A percentile compares a stretch with the other conserved stretches of the same genome.
These are phyloP conservation scores for Tipula unca DNA, from an alignment of 2,888 invertebrate genomes.

Conservation along the genomic window DNA sequence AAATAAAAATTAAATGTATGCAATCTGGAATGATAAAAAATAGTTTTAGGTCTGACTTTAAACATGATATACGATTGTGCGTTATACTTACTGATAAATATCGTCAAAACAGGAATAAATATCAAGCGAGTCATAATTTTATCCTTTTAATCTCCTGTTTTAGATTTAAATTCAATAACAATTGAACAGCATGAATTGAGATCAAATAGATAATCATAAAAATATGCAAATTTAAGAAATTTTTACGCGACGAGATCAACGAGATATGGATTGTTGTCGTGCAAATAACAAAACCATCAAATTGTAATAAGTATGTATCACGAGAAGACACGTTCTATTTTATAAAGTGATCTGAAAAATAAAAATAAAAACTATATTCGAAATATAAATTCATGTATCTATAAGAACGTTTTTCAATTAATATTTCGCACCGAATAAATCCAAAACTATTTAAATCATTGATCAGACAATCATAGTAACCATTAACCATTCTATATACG, in stretches of 20 bases:
- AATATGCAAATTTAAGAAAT: background rate
- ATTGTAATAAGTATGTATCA: background rate
- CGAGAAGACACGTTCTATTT: background rate
- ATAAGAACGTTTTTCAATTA: background rate
- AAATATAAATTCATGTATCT: too few relatives aligned
- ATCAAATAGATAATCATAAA: conserved; percentile 18
- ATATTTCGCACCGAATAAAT: too few relatives aligned
- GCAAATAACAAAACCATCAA: conserved; percentile 16
- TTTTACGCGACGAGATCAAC: background rate
- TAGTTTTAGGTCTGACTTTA: too few relatives aligned
- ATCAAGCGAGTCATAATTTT: background rate
- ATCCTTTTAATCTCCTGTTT: background rate
- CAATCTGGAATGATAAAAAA: background rate
- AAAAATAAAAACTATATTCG: background rate
- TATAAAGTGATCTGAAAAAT: background rate
- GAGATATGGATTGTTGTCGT: conserved; percentile 1
- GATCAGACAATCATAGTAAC: too few relatives aligned
- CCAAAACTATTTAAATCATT: too few relatives aligned
- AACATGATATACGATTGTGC: background rate
- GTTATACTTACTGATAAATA: background rate
- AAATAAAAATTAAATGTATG: background rate
- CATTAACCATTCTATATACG: too few relatives aligned
- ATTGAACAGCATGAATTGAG: conserved; percentile 31
- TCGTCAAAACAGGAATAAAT: background rate
- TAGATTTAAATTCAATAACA: conserved; percentile 27